These are phyloP conservation scores for Vidua macroura DNA, from an alignment of 2,113 vertebrate species.

Conservation along the genomic window DNA sequence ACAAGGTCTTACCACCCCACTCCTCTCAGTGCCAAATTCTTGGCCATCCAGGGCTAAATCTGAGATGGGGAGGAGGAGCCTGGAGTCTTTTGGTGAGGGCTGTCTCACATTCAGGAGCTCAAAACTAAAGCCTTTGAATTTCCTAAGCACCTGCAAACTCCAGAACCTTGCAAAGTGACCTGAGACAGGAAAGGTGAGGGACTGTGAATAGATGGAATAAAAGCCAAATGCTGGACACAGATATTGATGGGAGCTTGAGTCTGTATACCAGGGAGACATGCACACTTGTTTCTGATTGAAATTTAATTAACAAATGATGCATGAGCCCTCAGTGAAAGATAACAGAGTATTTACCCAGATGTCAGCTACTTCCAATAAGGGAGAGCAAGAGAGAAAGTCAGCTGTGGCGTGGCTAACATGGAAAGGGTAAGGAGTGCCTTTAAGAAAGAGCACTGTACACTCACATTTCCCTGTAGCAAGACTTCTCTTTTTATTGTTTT, in stretches of 20 bases:
- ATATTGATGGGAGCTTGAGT: background rate
- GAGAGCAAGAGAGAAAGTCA: background rate
- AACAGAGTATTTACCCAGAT: background rate
- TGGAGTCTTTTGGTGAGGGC: background rate
- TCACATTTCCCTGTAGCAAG: background rate
- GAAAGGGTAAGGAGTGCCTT: background rate
- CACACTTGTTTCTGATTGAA: background rate
- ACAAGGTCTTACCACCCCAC: background rate
- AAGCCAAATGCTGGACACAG: slow-evolving; percentile 10
- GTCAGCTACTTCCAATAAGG: background rate
- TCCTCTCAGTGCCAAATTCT: background rate
- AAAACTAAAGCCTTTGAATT: background rate
- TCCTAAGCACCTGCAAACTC: background rate
- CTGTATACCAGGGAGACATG: background rate
- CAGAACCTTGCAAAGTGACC: background rate
- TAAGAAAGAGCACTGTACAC: background rate
- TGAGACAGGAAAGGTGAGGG: background rate
- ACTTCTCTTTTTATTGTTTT: background rate
- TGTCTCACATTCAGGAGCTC: background rate
- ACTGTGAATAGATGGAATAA: slow-evolving; percentile 34
- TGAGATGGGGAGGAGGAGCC: background rate
- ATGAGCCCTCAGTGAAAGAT: background rate
- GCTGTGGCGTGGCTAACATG: background rate
- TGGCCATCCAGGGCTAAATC: background rate
- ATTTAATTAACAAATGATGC: slow-evolving; percentile 29